A percentile compares a stretch with the other conserved stretches of the same genome.
These are phyloP conservation scores for Arctocebus calabarensis DNA, from an alignment of 2,797 vertebrate species.

Conservation along the genomic window DNA sequence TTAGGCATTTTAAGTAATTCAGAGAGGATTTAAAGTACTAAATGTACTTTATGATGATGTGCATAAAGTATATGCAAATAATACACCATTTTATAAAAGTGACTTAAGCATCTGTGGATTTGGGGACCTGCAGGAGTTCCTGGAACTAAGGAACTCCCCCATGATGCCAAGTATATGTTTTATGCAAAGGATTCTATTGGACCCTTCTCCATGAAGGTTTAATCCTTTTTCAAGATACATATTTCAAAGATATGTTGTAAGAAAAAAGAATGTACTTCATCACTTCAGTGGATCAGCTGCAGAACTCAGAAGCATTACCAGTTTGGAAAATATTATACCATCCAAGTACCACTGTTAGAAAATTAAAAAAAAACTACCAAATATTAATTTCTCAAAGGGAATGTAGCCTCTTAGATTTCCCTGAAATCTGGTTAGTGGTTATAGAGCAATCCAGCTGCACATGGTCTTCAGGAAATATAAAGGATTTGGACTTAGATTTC, in stretches of 20 bases:
- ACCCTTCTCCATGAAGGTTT: background rate
- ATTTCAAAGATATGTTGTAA: background rate
- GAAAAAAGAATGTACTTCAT: background rate
- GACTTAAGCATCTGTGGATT: background rate
- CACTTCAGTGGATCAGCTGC: background rate
- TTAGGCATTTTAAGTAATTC: background rate
- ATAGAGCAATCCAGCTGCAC: background rate
- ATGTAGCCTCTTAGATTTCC: too few relatives aligned
- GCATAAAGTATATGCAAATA: background rate
- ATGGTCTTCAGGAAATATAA: background rate
- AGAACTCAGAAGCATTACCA: background rate
- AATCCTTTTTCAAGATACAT: background rate
- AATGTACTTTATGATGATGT: too few relatives aligned
- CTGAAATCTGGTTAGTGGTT: background rate
- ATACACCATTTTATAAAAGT: background rate
- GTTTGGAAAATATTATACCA: background rate
- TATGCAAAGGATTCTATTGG: background rate
- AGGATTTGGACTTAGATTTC: background rate
- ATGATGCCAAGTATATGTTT: background rate
- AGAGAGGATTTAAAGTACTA: background rate
- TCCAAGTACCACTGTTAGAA: background rate
- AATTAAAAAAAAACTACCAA: background rate
- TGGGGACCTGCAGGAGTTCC: background rate
- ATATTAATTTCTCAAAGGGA: background rate
- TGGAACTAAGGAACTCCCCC: background rate